These are phyloP conservation scores for Bombus picipes DNA, from an alignment of 1,140 invertebrate species.

Conservation along the genomic window DNA sequence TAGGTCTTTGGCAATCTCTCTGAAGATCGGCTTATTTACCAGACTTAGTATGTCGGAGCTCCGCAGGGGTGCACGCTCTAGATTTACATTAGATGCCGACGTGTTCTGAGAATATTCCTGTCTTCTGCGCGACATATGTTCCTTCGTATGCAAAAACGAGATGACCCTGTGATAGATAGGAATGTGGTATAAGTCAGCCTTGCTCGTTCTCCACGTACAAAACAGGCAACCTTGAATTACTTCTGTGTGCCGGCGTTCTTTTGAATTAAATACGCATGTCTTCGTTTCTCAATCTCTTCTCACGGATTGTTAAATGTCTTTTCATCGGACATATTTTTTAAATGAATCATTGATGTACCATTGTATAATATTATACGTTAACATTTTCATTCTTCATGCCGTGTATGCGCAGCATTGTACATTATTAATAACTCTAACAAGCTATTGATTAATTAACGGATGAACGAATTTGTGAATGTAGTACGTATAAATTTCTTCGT, in stretches of 20 bases:
- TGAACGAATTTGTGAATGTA: too few relatives aligned
- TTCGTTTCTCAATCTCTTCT: background rate
- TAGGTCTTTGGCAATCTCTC: slow-evolving; percentile 53
- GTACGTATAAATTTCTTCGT: too few relatives aligned
- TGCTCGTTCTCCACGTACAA: slow-evolving; percentile 41
- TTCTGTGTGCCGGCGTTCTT: background rate
- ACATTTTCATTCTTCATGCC: too few relatives aligned
- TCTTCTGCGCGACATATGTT: slow-evolving; percentile 51
- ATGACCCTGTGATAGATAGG: slow-evolving; percentile 70
- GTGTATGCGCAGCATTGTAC: too few relatives aligned
- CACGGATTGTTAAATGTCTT: too few relatives aligned
- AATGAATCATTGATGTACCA: background rate
- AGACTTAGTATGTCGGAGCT: slow-evolving; percentile 49
- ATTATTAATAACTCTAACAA: too few relatives aligned
- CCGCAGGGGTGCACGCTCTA: slow-evolving; percentile 64
- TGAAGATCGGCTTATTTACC: slow-evolving; percentile 62
- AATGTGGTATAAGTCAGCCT: slow-evolving; percentile 52
- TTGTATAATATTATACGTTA: background rate
- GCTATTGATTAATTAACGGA: too few relatives aligned
- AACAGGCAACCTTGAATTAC: slow-evolving; percentile 57
- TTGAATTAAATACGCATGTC: background rate
- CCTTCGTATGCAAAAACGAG: slow-evolving; percentile 68
- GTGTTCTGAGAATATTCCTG: slow-evolving; percentile 69
- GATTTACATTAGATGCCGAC: slow-evolving; percentile 74
- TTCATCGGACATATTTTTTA: background rate